Conservation (phyloP, 2,888 invertebrate genomes). For the Cryptocephalus moraei region DNA sequence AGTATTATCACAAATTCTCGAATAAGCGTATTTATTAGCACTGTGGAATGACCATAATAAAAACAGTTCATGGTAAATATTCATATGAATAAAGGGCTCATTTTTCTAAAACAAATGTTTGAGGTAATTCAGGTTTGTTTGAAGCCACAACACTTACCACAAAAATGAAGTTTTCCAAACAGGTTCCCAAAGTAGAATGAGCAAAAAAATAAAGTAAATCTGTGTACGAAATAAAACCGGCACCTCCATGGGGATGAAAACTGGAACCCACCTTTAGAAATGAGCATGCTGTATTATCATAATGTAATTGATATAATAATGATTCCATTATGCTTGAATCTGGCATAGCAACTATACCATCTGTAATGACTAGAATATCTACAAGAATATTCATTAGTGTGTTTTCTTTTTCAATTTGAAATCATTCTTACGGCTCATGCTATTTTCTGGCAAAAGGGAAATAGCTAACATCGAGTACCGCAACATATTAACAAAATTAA, state of each 20-base stretch:
- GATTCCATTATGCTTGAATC: constrained; percentile 64
- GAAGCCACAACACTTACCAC: constrained; percentile 30
- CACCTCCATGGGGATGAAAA: constrained; percentile 55
- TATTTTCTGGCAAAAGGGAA: constrained; percentile 63
- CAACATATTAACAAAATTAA: constrained; percentile 65
- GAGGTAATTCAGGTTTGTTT: not conserved
- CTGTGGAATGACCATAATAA: constrained; percentile 29
- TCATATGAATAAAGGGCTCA: constrained; percentile 28
- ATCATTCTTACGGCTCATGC: constrained; percentile 53
- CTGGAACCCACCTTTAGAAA: constrained; percentile 61
- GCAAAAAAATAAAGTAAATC: constrained; percentile 68
- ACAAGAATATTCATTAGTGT: constrained; percentile 21
- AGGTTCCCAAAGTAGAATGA: constrained; percentile 63
- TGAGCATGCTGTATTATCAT: constrained; percentile 62
- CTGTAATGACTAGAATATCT: constrained; percentile 65
- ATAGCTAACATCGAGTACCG: constrained; percentile 66
- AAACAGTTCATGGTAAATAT: constrained; percentile 32
- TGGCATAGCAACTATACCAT: constrained; percentile 62
- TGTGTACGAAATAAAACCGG: constrained; percentile 60
- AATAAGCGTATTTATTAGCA: constrained; percentile 18
- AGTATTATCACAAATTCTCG: constrained; percentile 20
- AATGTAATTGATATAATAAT: constrained; percentile 60
- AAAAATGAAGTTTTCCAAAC: constrained; percentile 47
- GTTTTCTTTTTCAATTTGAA: not conserved
- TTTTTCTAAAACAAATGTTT: constrained; percentile 24